phyloP scores from a whole-genome alignment of 2,113 vertebrate genomes.

The Pipa parva region DNA sequence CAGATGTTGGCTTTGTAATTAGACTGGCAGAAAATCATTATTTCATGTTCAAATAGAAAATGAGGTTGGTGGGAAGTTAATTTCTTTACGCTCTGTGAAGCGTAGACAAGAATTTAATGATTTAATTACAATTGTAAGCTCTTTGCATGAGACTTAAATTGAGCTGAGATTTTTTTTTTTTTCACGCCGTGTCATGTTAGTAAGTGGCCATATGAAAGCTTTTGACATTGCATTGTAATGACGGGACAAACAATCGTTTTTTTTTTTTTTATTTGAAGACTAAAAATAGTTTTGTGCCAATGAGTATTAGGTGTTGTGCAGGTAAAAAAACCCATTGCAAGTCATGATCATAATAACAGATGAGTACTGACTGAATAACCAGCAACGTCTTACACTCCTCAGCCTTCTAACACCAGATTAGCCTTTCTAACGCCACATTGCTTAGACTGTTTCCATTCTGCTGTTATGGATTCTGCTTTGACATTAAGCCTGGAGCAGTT shows the following conservation, averaged over 20 bases:
- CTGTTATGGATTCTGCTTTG: too few species aligned
- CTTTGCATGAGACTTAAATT: conserved; percentile 99
- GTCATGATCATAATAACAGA: too few species aligned
- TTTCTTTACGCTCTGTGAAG: conserved; percentile 85
- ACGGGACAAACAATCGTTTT: conserved; percentile 76
- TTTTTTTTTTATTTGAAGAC: conserved; percentile 71
- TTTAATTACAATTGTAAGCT: conserved; percentile 99
- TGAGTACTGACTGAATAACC: background rate
- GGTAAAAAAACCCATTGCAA: conserved; percentile 5
- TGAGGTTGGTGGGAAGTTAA: conserved; percentile 99
- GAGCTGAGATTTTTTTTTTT: conserved; percentile 91
- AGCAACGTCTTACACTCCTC: background rate
- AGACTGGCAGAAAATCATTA: conserved; percentile 99
- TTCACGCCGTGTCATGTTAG: conserved; percentile 82
- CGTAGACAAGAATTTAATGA: conserved; percentile 89
- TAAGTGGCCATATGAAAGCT: conserved; percentile 87
- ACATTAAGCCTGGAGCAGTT: too few species aligned
- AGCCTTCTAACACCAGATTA: too few species aligned
- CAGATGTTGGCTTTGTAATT: conserved; percentile 99
- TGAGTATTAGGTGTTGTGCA: conserved; percentile 1
- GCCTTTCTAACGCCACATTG: too few species aligned
- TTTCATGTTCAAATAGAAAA: conserved; percentile 99
- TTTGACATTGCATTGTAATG: conserved; percentile 84
- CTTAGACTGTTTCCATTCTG: too few species aligned
- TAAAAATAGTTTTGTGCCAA: conserved; percentile 42